Evolutionary conservation across 2,113 vertebrate species (phyloP).

Genomic region (Sciurus niger): DNA sequence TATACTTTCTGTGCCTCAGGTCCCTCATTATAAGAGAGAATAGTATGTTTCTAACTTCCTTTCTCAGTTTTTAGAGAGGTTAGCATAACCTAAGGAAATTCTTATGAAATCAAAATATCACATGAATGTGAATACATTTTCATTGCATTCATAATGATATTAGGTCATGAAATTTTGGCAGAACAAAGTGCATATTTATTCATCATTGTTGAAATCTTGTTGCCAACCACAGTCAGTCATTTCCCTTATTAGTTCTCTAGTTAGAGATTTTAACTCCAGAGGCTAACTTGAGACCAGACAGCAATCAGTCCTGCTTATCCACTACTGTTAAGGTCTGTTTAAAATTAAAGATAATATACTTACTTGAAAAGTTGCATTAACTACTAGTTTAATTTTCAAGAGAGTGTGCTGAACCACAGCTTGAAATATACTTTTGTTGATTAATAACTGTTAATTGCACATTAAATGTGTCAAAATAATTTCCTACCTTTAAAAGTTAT

Average conservation of each 20-base stretch:
- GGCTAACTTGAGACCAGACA: neutral
- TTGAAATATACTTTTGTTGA: neutral
- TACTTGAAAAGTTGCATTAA: neutral
- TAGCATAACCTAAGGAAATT: neutral
- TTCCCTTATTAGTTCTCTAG: neutral
- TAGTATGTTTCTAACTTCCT: neutral
- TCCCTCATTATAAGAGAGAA: neutral
- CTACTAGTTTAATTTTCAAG: neutral
- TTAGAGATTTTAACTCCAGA: neutral
- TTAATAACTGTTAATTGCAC: neutral
- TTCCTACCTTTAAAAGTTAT: conserved; percentile 27
- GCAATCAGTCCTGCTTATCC: neutral
- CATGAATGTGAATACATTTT: neutral
- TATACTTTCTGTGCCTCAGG: neutral
- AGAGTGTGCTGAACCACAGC: neutral
- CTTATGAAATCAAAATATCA: conserved; percentile 45
- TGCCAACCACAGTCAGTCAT: neutral
- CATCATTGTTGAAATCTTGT: neutral
- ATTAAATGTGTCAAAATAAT: conserved; percentile 17
- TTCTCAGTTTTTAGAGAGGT: conserved; percentile 23
- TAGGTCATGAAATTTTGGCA: neutral
- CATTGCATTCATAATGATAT: conserved; percentile 27
- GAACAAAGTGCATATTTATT: neutral
- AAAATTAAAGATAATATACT: neutral
- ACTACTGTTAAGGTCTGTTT: neutral